Percentiles rank a stretch among this genome's conserved stretches.
Conservation (phyloP, 2,888 invertebrate species). For the Spialia ferax region DNA sequence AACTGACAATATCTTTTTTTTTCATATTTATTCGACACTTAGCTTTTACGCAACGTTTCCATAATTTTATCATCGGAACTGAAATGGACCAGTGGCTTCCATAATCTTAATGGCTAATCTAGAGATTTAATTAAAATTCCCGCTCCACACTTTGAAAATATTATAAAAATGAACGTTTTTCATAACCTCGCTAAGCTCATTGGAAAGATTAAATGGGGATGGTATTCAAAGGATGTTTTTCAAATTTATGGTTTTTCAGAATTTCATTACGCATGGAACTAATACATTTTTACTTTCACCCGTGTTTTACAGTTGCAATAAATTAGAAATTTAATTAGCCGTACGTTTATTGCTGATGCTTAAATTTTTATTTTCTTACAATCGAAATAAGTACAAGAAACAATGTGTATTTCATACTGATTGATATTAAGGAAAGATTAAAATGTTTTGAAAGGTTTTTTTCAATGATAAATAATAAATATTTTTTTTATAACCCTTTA, state of each 20-base stretch:
- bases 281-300: conserved; percentile 4
- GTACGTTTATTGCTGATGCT: background rate
- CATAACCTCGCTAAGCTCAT: conserved; percentile 41
- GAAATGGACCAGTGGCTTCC: conserved; percentile 37
- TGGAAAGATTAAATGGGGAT: conserved; percentile 40
- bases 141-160: conserved; percentile 43
- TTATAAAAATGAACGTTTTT: conserved; percentile 40
- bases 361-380: too few relatives aligned
- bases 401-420: too few relatives aligned
- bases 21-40: conserved; percentile 24
- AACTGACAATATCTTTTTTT: background rate
- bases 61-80: conserved; percentile 36
- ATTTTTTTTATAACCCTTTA: too few relatives aligned
- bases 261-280: conserved; percentile 14
- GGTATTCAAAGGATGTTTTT: conserved; percentile 26
- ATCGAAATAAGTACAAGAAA: too few relatives aligned
- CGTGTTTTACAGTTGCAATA: background rate
- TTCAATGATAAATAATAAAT: too few relatives aligned
- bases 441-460: too few relatives aligned
- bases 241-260: conserved; percentile 24
- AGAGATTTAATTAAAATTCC: conserved; percentile 48
- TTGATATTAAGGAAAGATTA: too few relatives aligned
- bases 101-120: conserved; percentile 49
- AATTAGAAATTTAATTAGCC: background rate
- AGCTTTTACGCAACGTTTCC: conserved; percentile 20